Evolutionary conservation across 2,888 invertebrate species (phyloP), one percentile per base, ranked within the genome.

Genomic region (Siphlonurus alternatus): DNA sequence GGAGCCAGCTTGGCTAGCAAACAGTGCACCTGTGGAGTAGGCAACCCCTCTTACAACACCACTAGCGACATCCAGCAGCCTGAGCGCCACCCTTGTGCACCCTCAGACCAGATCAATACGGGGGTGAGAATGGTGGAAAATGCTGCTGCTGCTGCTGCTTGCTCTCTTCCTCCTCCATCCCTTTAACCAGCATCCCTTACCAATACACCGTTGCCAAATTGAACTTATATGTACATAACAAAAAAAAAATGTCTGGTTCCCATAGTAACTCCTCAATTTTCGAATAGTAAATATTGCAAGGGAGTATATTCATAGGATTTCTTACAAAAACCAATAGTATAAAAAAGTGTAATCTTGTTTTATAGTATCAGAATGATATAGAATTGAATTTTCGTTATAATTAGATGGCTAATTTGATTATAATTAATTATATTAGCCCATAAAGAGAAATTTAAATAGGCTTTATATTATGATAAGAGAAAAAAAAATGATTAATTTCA

Each of bases 11-110:
- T n/a, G 38, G 38, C 38, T 5, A 38, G 38, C 38, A 38, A 38
- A 38, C 38, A 38, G 5, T 38, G 5, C 38, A 38, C 38, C 38
- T 38, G 38, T 69, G 66, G 65, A 66, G 68, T 70, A 70, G 66
- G 70, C 69, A 68, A 68, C 72, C 71, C 59, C 59, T 24, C 67
- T 71, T 54, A 23, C 64, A 61, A 63, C 65, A 61, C 65, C 62
- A 61, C 56, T 63, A 53, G 59, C 51, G 53, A 60, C 53, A 23
- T 64, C 64, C 64, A 68, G 65, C 69, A 66, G 59, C 67, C n/a
- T 67, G 63, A 61, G 65, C 65, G 68, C 63, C 66, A 64, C 68
- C 69, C 66, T 62, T 66, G 24, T 54, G 65, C 63, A 63, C 53
- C 66, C 61, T 60, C 60, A 38, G 15, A 38, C 7, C 15, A 38